Evolutionary conservation across 2,888 invertebrate genomes (phyloP).

Genomic region (Cephus spinipes): DNA sequence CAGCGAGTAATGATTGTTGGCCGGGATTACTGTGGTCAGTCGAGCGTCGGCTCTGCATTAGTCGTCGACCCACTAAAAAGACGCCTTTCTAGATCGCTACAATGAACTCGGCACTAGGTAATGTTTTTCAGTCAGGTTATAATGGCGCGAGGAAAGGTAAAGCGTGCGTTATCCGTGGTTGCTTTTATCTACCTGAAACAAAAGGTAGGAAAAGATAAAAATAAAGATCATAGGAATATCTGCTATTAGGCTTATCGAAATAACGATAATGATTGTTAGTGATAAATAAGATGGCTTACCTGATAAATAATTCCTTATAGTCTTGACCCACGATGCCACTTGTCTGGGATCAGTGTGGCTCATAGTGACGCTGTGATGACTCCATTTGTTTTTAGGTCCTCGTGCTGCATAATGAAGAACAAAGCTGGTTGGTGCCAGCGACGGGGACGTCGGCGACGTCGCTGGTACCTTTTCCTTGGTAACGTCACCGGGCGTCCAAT

Average conservation of each 20-base stretch:
- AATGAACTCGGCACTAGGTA: background rate
- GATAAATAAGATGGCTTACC: conserved; percentile 58
- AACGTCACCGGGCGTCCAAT: conserved; percentile 61
- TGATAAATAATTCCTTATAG: conserved; percentile 69
- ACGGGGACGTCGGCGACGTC: conserved; percentile 37
- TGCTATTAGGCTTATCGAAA: background rate
- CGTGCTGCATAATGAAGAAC: conserved; percentile 74
- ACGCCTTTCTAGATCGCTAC: background rate
- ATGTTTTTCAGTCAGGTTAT: background rate
- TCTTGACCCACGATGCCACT: conserved; percentile 74
- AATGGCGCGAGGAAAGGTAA: no score
- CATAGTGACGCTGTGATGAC: conserved; percentile 70
- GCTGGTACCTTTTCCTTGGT: conserved; percentile 47
- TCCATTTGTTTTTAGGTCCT: conserved; percentile 72
- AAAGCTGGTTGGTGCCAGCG: conserved; percentile 66
- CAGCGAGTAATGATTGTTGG: background rate
- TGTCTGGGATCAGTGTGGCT: conserved; percentile 73
- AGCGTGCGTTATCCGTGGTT: no score
- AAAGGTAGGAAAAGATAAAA: background rate
- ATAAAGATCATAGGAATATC: background rate
- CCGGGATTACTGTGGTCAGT: background rate
- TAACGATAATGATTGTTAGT: background rate
- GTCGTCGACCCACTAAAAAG: background rate
- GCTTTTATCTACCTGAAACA: background rate
- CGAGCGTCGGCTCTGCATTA: background rate